Base-by-base conservation (phyloP, 1,140 invertebrate genomes). In the Wasmannia auropunctata region DNA sequence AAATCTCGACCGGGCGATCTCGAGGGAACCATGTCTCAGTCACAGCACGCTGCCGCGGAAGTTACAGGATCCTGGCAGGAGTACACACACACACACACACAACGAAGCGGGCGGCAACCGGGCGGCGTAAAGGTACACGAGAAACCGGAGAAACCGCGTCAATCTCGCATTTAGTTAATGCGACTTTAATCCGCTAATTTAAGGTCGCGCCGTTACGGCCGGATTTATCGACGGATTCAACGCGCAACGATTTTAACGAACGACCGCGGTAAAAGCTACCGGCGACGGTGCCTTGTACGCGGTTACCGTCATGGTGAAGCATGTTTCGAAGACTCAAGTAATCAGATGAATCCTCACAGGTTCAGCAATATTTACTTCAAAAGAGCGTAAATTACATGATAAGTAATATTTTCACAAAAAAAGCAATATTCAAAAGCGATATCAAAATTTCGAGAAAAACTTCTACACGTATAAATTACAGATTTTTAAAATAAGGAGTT, bases 21-120 rank as follows among this genome's bases (percentile, higher is more conserved):
- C 93, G 69, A 60, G 93, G 91, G 94, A 87, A 91, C 93, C 89
- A 94, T 94, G 94, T 92, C 93, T 94, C 94, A 94, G 94, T 94
- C 92, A 94, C 94, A 94, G 88, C 79, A 74, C 90, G 79, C 88
- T 91, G 87, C 88, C 91, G 90, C 91, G 43, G 67, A 70, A 93
- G 92, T 94, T 94, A 94, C 93, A 92, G 91, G 79, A 62, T 83
- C 60, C 83, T 74, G 37, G 25, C 37, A 81, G 25, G 37, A 58
- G 25, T n/a, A 37, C 37, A 14, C 22, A 37, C 43, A 11, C 70
- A 77, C 49, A 62, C 34, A 80, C 31, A 69, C 74, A 46, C 46
- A 49, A 80, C 34, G 63, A 54, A 51, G 62, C 22, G 54, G 46
- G n/a, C 31, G 67, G 81, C 6, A 75, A 56, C 28, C n/a, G 14